Conservation (phyloP, 2,888 invertebrate species). For the Pheosia gnoma region DNA sequence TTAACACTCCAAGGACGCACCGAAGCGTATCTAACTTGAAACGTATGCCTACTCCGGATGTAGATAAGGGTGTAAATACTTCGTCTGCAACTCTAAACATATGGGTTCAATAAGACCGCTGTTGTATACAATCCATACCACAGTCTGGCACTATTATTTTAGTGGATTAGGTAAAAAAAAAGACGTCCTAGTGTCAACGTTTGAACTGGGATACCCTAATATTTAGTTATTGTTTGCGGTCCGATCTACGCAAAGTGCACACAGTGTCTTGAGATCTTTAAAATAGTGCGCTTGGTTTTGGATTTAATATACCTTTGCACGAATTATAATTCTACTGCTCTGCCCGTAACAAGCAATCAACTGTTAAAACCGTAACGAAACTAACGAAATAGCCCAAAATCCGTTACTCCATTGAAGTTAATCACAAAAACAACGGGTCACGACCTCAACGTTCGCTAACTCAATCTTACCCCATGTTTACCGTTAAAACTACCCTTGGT, state of each 20-base stretch:
- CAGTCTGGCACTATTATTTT: too few species aligned
- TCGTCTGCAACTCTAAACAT: background rate
- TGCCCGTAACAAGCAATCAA: too few species aligned
- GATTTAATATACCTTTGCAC: too few species aligned
- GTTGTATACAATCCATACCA: background rate
- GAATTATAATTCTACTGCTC: too few species aligned
- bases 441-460: slow-evolving; percentile 1
- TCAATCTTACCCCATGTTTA: slow-evolving; percentile 1
- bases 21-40: background rate
- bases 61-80: background rate
- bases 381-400: background rate
- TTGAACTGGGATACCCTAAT: too few species aligned
- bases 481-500: background rate
- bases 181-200: too few species aligned
- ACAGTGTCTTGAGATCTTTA: too few species aligned
- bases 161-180: too few species aligned
- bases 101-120: background rate
- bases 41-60: background rate
- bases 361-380: too few species aligned
- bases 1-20: background rate
- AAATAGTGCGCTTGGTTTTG: too few species aligned
- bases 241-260: too few species aligned
- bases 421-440: slow-evolving; percentile 1
- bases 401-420: background rate
- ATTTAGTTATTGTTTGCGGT: too few species aligned